Evolutionary conservation across 2,113 vertebrate genomes (phyloP), one percentile per base, ranked within the genome.

Genomic region (Protomyctophum bolini): DNA sequence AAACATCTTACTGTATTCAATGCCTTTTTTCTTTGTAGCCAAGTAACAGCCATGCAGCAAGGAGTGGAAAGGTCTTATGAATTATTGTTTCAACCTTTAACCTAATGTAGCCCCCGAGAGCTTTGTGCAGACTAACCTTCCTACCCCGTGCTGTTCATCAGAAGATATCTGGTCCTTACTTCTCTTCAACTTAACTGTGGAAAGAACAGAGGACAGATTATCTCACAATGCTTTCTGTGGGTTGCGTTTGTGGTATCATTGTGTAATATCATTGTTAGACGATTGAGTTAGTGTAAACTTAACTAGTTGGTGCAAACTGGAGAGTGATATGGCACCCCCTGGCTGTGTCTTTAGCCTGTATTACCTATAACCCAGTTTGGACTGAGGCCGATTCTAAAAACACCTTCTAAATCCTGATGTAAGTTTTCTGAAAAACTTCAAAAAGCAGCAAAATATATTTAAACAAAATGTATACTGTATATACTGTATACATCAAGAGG

Each of bases 21-120:
- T 87, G 84, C 3, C 75, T 87, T 89, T 87, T 77, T 86, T 58
- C 73, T 80, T 84, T 83, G 61, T 91, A 91, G 88, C 80, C 83
- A 84, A 85, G 82, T 88, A 70, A 87, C 86, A 0, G 61, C 85
- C 74, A 68, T 86, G 66, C 86, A 86, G 57, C 83, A 77, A 83
- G 83, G 80, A 89, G 76, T 48, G 62, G 67, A 86, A 89, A 92
- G 81, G 88, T 90, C 51, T 85, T 62, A 71, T 49, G 66, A 66
- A 33, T 12, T 10, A 67, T 73, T 61, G 57, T 55, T 70, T 73
- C 59, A 29, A 54, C 81, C 73, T 70, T 74, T 75, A 41, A 71
- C 41, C 61, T 57, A 69, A 65, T 64, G 63, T 59, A 15, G 50
- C 69, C 73, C 67, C 47, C 52, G 49, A 49, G 73, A 56, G 51